Percentiles rank a stretch among this genome's conserved stretches.
These are phyloP conservation scores for Fistularia commersonii DNA, from an alignment of 2,797 vertebrate genomes.

Conservation along the genomic window DNA sequence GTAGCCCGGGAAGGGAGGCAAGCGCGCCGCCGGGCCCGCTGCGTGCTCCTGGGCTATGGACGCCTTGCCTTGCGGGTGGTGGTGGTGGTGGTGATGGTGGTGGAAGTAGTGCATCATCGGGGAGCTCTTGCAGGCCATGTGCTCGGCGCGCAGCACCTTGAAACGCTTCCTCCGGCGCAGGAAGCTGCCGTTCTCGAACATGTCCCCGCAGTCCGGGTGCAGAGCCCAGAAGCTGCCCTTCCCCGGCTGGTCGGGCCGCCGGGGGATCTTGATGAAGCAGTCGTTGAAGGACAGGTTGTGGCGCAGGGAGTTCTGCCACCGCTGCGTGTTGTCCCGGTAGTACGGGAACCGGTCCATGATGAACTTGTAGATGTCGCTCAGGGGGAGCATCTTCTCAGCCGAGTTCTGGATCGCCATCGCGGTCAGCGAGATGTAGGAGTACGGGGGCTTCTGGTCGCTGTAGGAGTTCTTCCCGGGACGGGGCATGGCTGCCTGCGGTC, in stretches of 20 bases:
- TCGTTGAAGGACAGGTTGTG: too few species aligned
- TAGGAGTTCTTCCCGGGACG: constrained; percentile 96
- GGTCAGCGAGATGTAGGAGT: constrained; percentile 92
- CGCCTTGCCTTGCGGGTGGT: constrained; percentile 69
- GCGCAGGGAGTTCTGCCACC: too few species aligned
- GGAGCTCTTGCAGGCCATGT: constrained; percentile 78
- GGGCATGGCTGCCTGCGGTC: constrained; percentile 76
- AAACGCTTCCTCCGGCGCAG: constrained; percentile 90
- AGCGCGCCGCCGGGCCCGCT: constrained; percentile 75
- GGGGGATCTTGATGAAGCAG: too few species aligned
- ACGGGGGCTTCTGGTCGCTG: constrained; percentile 94
- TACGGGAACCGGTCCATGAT: constrained; percentile 95
- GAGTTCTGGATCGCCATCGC: constrained; percentile 95
- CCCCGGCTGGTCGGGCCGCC: too few species aligned
- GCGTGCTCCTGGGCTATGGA: constrained; percentile 73
- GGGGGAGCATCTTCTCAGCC: constrained; percentile 89
- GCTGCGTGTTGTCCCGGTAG: constrained; percentile 93
- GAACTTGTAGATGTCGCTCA: constrained; percentile 95
- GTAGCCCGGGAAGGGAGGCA: constrained; percentile 88
- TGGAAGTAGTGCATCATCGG: constrained; percentile 92
- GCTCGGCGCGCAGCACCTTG: constrained; percentile 83
- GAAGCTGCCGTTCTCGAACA: constrained; percentile 96
- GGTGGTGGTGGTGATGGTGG: constrained; percentile 77
- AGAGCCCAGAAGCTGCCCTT: constrained; percentile 95
- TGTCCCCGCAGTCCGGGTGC: constrained; percentile 93